These are phyloP conservation scores for Pseudococcus longispinus DNA, from an alignment of 2,888 invertebrate genomes.

Conservation along the genomic window DNA sequence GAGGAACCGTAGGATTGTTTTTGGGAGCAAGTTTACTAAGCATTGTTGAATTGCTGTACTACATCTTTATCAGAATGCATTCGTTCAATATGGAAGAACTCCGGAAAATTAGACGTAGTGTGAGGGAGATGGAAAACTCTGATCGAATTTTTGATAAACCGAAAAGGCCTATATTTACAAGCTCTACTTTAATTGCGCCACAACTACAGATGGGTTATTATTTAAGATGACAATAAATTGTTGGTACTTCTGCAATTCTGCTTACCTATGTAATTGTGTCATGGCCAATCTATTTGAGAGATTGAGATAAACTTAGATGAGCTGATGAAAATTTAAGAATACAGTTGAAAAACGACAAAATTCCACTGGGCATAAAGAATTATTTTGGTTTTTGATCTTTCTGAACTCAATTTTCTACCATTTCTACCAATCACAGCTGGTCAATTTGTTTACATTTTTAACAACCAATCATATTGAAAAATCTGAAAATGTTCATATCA, in stretches of 20 bases:
- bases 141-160: neutral
- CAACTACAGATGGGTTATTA: neutral
- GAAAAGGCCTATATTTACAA: neutral
- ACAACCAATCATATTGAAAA: no score
- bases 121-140: neutral
- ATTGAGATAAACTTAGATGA: neutral
- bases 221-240: neutral
- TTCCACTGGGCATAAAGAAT: no score
- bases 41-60: slow-evolving; percentile 77
- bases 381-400: no score
- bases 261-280: no score
- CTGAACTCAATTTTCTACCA: no score
- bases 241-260: neutral
- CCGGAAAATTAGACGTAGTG: neutral
- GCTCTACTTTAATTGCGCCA: neutral
- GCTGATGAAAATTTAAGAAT: no score
- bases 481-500: no score
- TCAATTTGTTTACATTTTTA: no score
- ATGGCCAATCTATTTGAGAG: no score
- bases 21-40: slow-evolving; percentile 80
- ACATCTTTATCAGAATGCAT: slow-evolving; percentile 59
- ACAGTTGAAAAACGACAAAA: no score
- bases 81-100: slow-evolving; percentile 41
- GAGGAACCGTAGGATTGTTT: slow-evolving; percentile 80
- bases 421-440: no score